Percentiles rank a stretch among this genome's conserved stretches.
Evolutionary conservation across 2,113 vertebrate species (phyloP).

Genomic region (Ammodytes dubius): DNA sequence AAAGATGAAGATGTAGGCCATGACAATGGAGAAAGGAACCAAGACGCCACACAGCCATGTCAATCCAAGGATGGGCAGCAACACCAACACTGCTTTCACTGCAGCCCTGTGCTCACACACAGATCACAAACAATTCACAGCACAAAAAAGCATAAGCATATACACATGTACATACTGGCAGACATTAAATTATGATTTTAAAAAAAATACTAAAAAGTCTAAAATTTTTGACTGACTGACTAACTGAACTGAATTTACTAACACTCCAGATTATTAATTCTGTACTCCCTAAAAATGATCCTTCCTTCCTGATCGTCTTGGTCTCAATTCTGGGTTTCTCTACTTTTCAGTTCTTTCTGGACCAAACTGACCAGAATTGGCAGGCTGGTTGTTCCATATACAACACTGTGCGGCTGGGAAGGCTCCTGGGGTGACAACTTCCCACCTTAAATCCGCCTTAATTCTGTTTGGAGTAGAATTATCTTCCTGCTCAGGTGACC

Average conservation of each 20-base stretch:
- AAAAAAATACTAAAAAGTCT: neutral
- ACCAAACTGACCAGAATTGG: slow-evolving; percentile 42
- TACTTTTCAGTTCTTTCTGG: slow-evolving; percentile 26
- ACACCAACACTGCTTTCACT: slow-evolving; percentile 86
- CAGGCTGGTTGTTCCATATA: slow-evolving; percentile 68
- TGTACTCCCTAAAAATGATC: neutral
- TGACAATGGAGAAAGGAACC: slow-evolving; percentile 84
- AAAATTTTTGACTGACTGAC: neutral
- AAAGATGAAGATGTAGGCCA: slow-evolving; percentile 86
- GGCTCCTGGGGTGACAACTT: slow-evolving; percentile 82
- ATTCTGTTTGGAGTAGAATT: slow-evolving; percentile 87
- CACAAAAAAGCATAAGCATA: neutral
- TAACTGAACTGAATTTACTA: slow-evolving; percentile 5
- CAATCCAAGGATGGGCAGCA: slow-evolving; percentile 87
- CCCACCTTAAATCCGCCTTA: slow-evolving; percentile 82
- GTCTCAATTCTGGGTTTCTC: slow-evolving; percentile 32
- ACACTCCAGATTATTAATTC: neutral
- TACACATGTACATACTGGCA: neutral
- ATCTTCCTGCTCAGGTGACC: slow-evolving; percentile 82
- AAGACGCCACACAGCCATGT: slow-evolving; percentile 87
- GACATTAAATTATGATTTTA: neutral
- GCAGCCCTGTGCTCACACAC: slow-evolving; percentile 77
- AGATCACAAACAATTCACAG: slow-evolving; percentile 21
- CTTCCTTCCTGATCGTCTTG: slow-evolving; percentile 11
- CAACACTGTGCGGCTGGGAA: slow-evolving; percentile 74